Evolutionary conservation across 64 coral and sea anemone genomes (phyloP), one percentile per base, ranked within the genome.

Genomic region (Astreopora myriophthalma): DNA sequence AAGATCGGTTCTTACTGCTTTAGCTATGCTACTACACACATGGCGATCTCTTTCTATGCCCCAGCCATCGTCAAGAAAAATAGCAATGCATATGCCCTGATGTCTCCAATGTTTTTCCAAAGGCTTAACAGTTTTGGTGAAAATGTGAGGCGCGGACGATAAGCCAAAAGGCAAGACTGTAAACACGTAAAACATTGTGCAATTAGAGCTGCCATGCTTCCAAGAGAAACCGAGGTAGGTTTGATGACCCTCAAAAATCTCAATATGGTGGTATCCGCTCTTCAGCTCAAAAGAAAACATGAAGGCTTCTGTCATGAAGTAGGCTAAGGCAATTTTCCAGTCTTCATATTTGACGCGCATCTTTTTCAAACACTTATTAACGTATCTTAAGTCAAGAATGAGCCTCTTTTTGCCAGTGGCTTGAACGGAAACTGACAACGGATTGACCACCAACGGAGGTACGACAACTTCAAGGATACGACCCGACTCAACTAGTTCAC

Each of bases 311-410:
- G 2, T 17, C 34, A 12, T 40, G 71, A 74, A 74, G 34, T 40
- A 92, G 1, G 42, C 39, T 0, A 85, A 24, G 2, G 77, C 57
- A 26, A 29, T 83, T 86, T 76, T 84, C 78, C 68, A 85, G 44
- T 88, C 92, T 55, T 93, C 92, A 19, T 80, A 87, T 31, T 82
- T 88, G 12, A 80, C 60, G 4, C 80, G 63, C 17, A 38, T 51
- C 60, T n/a, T 84, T 89, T 14, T 33, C 4, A 94, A 20, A 65
- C 10, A 73, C 62, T 88, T 75, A 35, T 88, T 94, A 10, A 88
- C 85, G 48, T 94, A 51, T 72, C 85, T 82, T 42, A 88, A 71
- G 60, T 94, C 85, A 25, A 88, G 44, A 64, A 93, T 80, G 0
- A 88, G 85, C 20, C 92, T 73, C 34, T 75, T 82, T 48, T 94